A percentile compares a stretch with the other conserved stretches of the same genome.
Evolutionary conservation across 2,797 vertebrate species (phyloP).

Genomic region (Rhynchotus rufescens): DNA sequence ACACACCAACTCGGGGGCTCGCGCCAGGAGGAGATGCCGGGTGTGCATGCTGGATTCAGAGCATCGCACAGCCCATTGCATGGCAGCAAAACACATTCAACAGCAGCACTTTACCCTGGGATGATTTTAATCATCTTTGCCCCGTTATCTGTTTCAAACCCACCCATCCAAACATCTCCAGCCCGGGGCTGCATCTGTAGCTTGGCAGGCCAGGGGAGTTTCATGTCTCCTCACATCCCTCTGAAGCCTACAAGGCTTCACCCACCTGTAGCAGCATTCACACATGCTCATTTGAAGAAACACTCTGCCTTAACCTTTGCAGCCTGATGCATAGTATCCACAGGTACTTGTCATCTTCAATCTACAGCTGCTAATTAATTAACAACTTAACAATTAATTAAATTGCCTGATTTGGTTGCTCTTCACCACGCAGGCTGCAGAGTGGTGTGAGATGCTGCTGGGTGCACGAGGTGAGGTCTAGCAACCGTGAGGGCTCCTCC

Average conservation of each 20-base stretch:
- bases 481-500: rapidly evolving
- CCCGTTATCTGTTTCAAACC: conserved; percentile 1
- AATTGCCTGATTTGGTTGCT: background rate
- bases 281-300: background rate
- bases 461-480: rapidly evolving
- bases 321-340: background rate
- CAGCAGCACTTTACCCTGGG: conserved; percentile 37
- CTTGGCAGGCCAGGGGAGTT: background rate
- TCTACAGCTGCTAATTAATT: background rate
- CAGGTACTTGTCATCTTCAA: background rate
- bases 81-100: conserved; percentile 46
- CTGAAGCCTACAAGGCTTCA: background rate
- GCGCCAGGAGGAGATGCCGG: conserved; percentile 45
- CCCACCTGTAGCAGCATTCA: too few relatives aligned
- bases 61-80: conserved; percentile 30
- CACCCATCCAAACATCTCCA: background rate
- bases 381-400: background rate
- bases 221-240: background rate
- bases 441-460: background rate
- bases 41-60: conserved; percentile 46
- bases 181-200: background rate
- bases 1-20: conserved; percentile 60
- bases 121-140: conserved; percentile 50
- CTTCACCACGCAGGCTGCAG: rapidly evolving
- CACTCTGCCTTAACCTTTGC: background rate